Conservation (phyloP, 2,888 invertebrate species). For the Caradrina clavipalpis region DNA sequence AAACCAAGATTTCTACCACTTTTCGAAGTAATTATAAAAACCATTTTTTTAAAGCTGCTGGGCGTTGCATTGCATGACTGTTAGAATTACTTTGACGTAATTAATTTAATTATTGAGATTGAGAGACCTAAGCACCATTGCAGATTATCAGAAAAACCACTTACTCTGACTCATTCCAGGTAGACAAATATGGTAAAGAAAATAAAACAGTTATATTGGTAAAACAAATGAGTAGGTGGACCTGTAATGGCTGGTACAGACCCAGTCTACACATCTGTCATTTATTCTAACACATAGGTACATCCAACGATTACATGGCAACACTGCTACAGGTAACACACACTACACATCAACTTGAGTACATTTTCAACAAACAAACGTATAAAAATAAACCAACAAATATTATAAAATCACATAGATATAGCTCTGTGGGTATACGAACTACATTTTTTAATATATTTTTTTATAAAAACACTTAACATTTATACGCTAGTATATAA, state of each 20-base stretch:
- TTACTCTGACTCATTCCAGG: too few relatives aligned
- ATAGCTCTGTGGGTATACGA: constrained; percentile 85
- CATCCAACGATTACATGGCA: constrained; percentile 61
- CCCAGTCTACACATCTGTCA: constrained; percentile 79
- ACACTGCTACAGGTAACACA: constrained; percentile 50
- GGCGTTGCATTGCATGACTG: too few relatives aligned
- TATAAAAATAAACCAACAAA: constrained; percentile 59
- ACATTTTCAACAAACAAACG: constrained; percentile 55
- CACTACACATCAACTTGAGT: constrained; percentile 60
- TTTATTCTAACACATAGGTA: constrained; percentile 72
- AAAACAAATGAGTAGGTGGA: constrained; percentile 81
- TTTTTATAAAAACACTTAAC: constrained; percentile 87
- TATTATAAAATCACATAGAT: constrained; percentile 52
- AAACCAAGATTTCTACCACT: too few relatives aligned
- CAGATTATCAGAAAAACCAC: too few relatives aligned
- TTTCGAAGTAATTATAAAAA: too few relatives aligned
- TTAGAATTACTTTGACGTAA: too few relatives aligned
- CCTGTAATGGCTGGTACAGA: constrained; percentile 88
- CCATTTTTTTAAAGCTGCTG: too few relatives aligned
- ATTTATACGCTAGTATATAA: constrained; percentile 63
- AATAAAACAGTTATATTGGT: constrained; percentile 67
- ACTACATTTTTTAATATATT: constrained; percentile 78
- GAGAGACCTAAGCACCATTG: too few relatives aligned
- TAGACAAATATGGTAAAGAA: background rate
- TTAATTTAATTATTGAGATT: too few relatives aligned